These are phyloP conservation scores for Rhagonycha lutea DNA, from an alignment of 2,888 invertebrate genomes.

Conservation along the genomic window DNA sequence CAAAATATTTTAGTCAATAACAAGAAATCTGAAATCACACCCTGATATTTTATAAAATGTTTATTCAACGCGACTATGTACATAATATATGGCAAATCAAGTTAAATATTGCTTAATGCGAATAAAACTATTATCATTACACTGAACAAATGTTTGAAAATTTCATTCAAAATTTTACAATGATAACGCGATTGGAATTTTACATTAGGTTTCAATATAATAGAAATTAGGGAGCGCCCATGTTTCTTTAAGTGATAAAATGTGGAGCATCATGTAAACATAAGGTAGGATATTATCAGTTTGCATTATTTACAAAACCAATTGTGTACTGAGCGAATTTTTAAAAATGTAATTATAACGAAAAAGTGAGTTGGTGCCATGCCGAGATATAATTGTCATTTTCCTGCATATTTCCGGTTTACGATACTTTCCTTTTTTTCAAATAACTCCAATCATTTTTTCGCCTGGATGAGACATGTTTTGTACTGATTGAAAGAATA, in stretches of 20 bases:
- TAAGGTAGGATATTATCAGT: slow-evolving; percentile 1
- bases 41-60: not conserved
- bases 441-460: slow-evolving; percentile 48
- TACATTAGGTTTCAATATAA: not conserved
- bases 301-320: not conserved
- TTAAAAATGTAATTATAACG: slow-evolving; percentile 14
- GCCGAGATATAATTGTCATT: slow-evolving; percentile 47
- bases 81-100: not conserved
- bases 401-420: slow-evolving; percentile 53
- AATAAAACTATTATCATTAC: slow-evolving; percentile 19
- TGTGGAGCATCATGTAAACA: slow-evolving; percentile 23
- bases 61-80: not conserved
- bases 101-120: not conserved
- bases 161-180: slow-evolving; percentile 16
- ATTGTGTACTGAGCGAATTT: not conserved
- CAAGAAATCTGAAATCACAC: not conserved
- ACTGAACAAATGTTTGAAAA: slow-evolving; percentile 27
- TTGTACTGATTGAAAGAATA: slow-evolving; percentile 54
- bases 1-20: not conserved
- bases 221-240: slow-evolving; percentile 18
- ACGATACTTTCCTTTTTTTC: slow-evolving; percentile 41
- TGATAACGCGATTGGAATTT: slow-evolving; percentile 11
- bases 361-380: slow-evolving; percentile 3
- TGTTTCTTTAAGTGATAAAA: slow-evolving; percentile 21
- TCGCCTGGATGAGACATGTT: slow-evolving; percentile 48